Evolutionary conservation across 2,797 vertebrate genomes (phyloP).

Genomic region (Capromys pilorides): DNA sequence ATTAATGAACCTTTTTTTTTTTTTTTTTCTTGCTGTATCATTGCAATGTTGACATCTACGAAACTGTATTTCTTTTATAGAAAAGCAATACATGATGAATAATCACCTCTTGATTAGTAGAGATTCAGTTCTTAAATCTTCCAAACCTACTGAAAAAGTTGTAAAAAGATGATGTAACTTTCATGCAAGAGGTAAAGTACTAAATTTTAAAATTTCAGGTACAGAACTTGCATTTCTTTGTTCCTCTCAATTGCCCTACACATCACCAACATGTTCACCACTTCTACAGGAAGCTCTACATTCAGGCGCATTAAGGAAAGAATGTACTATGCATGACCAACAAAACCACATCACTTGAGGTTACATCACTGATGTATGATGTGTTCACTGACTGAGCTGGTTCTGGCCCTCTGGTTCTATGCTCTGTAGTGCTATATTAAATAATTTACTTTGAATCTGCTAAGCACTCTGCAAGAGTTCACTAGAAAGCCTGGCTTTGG

Average conservation of each 20-base stretch:
- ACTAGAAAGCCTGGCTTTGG: background rate
- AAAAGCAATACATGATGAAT: constrained; percentile 50
- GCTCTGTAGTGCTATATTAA: background rate
- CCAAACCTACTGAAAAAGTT: background rate
- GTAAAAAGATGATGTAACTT: background rate
- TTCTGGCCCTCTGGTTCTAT: background rate
- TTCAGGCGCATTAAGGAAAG: constrained; percentile 14
- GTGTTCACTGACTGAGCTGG: background rate
- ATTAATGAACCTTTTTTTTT: background rate
- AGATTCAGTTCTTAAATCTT: constrained; percentile 33
- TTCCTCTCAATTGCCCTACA: background rate
- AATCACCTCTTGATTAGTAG: background rate
- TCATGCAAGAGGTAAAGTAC: background rate
- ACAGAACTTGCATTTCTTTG: background rate
- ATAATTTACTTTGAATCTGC: background rate
- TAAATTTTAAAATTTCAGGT: background rate
- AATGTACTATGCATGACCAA: background rate
- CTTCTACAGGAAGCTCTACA: constrained; percentile 12
- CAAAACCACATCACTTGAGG: constrained; percentile 6
- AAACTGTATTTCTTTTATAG: background rate
- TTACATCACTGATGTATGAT: background rate
- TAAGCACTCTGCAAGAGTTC: background rate
- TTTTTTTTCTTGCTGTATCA: background rate
- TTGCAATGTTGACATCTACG: background rate
- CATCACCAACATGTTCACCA: background rate